Percentiles rank a stretch among this genome's conserved stretches.
These are phyloP conservation scores for Oryctes rhinoceros DNA, from an alignment of 1,140 invertebrate species.

Conservation along the genomic window DNA sequence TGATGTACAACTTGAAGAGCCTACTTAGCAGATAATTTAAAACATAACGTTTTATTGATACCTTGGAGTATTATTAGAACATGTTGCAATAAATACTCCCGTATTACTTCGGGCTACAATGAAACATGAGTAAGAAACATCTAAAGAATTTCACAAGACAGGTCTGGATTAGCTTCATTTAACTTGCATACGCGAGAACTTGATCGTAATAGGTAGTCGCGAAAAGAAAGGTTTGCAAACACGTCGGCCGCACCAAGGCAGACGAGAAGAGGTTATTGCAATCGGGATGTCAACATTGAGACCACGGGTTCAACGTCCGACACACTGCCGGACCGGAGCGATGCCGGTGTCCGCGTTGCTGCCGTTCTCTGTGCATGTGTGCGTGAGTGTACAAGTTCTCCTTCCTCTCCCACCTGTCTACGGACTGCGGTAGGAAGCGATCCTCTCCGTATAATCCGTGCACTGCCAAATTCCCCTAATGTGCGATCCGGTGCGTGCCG, in stretches of 20 bases:
- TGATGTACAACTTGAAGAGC: too few species aligned
- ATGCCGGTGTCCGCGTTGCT: slow-evolving; percentile 49
- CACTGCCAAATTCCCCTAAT: background rate
- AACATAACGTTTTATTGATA: too few species aligned
- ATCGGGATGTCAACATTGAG: slow-evolving; percentile 56
- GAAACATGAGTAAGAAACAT: too few species aligned
- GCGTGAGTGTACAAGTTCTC: background rate
- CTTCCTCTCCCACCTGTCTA: slow-evolving; percentile 26
- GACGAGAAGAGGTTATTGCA: slow-evolving; percentile 47
- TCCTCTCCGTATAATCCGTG: background rate
- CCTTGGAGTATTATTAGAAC: too few species aligned
- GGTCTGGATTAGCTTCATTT: too few species aligned
- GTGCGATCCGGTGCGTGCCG: too few species aligned
- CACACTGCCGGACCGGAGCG: slow-evolving; percentile 52
- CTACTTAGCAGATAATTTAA: too few species aligned
- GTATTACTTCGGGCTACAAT: too few species aligned
- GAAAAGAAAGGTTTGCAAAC: slow-evolving; percentile 5
- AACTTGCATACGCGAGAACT: too few species aligned
- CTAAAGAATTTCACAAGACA: too few species aligned
- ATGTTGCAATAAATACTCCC: too few species aligned
- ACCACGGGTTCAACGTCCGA: slow-evolving; percentile 55
- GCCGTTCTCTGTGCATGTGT: background rate
- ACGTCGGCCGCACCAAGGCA: slow-evolving; percentile 1
- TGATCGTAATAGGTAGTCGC: background rate
- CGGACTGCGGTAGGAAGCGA: background rate